Conservation (phyloP, 2,888 invertebrate genomes). For the Polymixis lichenea region DNA sequence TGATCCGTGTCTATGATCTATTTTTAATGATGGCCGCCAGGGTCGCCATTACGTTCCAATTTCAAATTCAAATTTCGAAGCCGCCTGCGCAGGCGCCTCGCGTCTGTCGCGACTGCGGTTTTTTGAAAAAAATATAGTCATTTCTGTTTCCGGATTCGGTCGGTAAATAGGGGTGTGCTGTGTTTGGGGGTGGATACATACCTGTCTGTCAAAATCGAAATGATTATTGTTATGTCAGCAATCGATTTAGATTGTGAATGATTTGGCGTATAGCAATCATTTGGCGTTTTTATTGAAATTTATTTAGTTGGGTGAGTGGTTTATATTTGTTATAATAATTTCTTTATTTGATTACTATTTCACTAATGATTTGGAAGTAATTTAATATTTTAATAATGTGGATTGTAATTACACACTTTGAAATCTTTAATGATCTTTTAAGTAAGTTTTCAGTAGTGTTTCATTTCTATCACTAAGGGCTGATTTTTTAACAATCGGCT, state of each 20-base stretch:
- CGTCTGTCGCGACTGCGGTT: slow-evolving; percentile 82
- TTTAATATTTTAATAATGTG: background rate
- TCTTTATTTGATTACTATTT: slow-evolving; percentile 13
- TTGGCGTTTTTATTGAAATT: slow-evolving; percentile 21
- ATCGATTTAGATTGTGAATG: slow-evolving; percentile 67
- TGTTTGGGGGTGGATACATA: slow-evolving; percentile 64
- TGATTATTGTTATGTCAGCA: slow-evolving; percentile 71
- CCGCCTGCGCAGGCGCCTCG: slow-evolving; percentile 78
- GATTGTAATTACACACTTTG: background rate
- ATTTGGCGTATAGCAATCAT: slow-evolving; percentile 55
- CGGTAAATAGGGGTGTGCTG: slow-evolving; percentile 68
- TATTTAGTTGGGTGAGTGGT: slow-evolving; percentile 17
- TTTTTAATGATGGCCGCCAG: slow-evolving; percentile 87
- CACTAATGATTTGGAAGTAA: background rate
- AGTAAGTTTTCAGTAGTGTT: background rate
- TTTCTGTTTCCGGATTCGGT: slow-evolving; percentile 72
- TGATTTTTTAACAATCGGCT: no score
- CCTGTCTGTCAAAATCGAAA: slow-evolving; percentile 66
- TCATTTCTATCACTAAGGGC: background rate
- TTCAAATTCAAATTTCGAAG: slow-evolving; percentile 83
- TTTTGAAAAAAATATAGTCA: slow-evolving; percentile 73
- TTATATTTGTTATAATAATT: slow-evolving; percentile 20
- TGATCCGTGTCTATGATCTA: slow-evolving; percentile 82
- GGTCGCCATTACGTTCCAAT: slow-evolving; percentile 81
- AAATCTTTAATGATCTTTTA: background rate